Conservation (phyloP, 2,888 invertebrate species). For the Drosophila lacicola region DNA sequence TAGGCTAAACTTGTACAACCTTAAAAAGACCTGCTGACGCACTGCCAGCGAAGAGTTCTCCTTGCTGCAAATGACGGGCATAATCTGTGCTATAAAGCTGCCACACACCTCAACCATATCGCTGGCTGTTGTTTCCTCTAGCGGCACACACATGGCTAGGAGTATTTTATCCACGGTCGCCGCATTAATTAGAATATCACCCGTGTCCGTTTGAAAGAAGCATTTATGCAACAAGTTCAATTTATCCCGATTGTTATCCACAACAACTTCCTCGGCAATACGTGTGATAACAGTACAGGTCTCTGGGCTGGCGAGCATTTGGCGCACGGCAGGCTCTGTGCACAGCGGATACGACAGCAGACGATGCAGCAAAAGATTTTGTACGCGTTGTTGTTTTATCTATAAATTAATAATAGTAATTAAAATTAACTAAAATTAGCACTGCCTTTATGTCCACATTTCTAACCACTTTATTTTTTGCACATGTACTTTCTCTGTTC, state of each 20-base stretch:
- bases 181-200: conserved; percentile 82
- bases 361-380: conserved; percentile 81
- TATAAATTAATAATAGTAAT: conserved; percentile 28
- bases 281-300: conserved; percentile 74
- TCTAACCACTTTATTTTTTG: too few species aligned
- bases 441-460: too few species aligned
- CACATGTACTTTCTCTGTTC: too few species aligned
- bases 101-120: conserved; percentile 86
- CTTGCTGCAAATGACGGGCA: conserved; percentile 86
- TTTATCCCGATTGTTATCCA: conserved; percentile 77
- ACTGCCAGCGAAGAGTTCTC: conserved; percentile 84
- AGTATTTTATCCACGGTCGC: conserved; percentile 81
- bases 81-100: conserved; percentile 86
- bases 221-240: conserved; percentile 84
- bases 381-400: conserved; percentile 74
- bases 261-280: conserved; percentile 75
- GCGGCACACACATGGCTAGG: conserved; percentile 75
- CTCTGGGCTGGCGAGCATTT: conserved; percentile 76
- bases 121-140: conserved; percentile 57
- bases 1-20: conserved; percentile 86
- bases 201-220: conserved; percentile 84
- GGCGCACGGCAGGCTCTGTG: conserved; percentile 77
- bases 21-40: conserved; percentile 85
- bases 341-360: conserved; percentile 84
- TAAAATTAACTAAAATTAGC: too few species aligned